Conservation (phyloP, 2,113 vertebrate species). For the Phoenicopterus ruber region DNA sequence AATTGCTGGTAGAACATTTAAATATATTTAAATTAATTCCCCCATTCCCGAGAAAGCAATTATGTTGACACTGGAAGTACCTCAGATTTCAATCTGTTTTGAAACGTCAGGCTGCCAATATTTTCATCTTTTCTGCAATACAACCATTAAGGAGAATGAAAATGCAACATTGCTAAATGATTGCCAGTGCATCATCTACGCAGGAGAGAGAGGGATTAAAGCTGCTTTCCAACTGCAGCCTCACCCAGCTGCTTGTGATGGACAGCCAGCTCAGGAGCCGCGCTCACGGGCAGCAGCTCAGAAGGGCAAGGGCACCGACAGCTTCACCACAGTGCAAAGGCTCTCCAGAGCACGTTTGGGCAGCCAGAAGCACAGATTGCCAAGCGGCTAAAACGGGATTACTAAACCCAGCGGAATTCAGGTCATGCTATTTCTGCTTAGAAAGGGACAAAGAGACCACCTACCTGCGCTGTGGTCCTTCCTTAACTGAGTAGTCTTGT, state of each 20-base stretch:
- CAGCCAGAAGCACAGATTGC: background rate
- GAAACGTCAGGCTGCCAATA: conserved; percentile 19
- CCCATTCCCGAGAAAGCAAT: background rate
- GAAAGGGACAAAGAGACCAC: background rate
- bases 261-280: accelerated
- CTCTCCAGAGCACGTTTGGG: background rate
- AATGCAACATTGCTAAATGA: background rate
- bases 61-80: background rate
- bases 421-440: background rate
- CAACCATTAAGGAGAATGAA: background rate
- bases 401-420: background rate
- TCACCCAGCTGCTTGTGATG: background rate
- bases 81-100: conserved; percentile 10
- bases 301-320: background rate
- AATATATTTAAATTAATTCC: conserved; percentile 30
- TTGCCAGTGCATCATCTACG: background rate
- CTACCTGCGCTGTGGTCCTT: accelerated
- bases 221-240: background rate
- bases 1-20: background rate
- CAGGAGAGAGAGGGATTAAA: background rate
- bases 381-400: background rate
- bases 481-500: background rate
- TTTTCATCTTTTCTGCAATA: conserved; percentile 8
- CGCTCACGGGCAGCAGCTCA: background rate
- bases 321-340: background rate